Evolutionary conservation across 2,113 vertebrate species (phyloP).

Genomic region (Puntigrus tetrazona): DNA sequence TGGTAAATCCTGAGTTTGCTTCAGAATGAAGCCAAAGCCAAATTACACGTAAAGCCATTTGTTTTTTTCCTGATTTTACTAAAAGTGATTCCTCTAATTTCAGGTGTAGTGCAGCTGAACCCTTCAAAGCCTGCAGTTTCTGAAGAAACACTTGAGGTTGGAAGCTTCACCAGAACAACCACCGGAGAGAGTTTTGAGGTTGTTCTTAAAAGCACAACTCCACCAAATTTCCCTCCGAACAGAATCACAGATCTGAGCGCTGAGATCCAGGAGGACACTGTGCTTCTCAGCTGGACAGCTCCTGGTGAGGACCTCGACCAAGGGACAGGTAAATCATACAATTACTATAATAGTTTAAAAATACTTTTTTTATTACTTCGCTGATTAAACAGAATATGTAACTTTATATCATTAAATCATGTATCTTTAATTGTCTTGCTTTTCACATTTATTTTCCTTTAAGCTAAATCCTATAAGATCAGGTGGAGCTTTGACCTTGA

Average conservation of each 20-base stretch:
- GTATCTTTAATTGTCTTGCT: neutral
- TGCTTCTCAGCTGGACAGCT: slow-evolving; percentile 72
- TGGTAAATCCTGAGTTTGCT: too few species aligned
- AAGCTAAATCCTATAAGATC: slow-evolving; percentile 71
- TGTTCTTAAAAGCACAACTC: too few species aligned
- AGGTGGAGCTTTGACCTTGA: slow-evolving; percentile 37
- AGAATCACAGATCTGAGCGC: slow-evolving; percentile 70
- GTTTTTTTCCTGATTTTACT: too few species aligned
- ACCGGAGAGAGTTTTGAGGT: slow-evolving; percentile 68
- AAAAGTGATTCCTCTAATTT: too few species aligned
- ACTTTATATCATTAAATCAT: neutral
- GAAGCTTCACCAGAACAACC: slow-evolving; percentile 62
- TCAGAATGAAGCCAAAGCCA: too few species aligned
- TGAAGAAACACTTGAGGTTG: slow-evolving; percentile 43
- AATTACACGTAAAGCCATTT: too few species aligned
- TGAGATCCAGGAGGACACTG: slow-evolving; percentile 52
- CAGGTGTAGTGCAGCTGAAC: slow-evolving; percentile 71
- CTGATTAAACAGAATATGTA: neutral
- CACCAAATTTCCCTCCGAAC: slow-evolving; percentile 68
- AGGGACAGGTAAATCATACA: slow-evolving; percentile 61
- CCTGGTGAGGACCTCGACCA: slow-evolving; percentile 71
- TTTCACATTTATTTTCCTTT: neutral
- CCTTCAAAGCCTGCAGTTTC: slow-evolving; percentile 55
- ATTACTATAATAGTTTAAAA: neutral
- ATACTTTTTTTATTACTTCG: neutral